phyloP scores from a whole-genome alignment of 2,113 vertebrate genomes.

The Dicentrarchus labrax region DNA sequence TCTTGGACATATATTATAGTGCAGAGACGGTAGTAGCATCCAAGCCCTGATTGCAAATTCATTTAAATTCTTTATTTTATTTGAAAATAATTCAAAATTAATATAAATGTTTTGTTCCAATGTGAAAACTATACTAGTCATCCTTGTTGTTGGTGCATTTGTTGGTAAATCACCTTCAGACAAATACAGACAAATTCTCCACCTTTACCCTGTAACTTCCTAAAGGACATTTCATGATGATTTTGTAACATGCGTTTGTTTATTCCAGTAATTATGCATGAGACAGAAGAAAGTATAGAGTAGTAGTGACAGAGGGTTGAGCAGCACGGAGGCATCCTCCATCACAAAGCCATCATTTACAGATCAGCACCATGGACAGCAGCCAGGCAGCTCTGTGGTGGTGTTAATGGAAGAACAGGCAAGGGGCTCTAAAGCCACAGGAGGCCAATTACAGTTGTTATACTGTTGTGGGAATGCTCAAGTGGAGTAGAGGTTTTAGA shows the following conservation, averaged over 20 bases:
- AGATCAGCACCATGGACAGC: constrained; percentile 77
- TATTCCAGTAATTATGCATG: constrained; percentile 4
- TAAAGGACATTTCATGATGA: background rate
- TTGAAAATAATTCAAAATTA: background rate
- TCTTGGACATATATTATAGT: background rate
- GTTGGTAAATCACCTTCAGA: background rate
- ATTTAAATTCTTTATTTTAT: background rate
- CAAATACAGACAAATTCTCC: background rate
- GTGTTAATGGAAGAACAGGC: constrained; percentile 71
- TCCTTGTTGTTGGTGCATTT: background rate
- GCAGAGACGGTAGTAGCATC: background rate
- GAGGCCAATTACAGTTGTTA: constrained; percentile 78
- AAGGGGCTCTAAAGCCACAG: constrained; percentile 51
- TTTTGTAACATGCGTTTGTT: constrained; percentile 5
- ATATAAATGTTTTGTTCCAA: background rate
- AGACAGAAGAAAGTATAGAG: constrained; percentile 11
- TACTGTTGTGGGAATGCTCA: constrained; percentile 60
- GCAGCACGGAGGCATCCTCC: constrained; percentile 50
- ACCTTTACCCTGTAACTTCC: background rate
- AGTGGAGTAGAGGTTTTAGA: constrained; percentile 39
- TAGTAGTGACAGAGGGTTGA: constrained; percentile 16
- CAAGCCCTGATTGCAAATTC: background rate
- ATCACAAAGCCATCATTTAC: constrained; percentile 56
- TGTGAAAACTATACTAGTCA: background rate
- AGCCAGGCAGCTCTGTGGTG: constrained; percentile 58